Evolutionary conservation across 2,888 invertebrate species (phyloP).

Genomic region (Patella depressa): DNA sequence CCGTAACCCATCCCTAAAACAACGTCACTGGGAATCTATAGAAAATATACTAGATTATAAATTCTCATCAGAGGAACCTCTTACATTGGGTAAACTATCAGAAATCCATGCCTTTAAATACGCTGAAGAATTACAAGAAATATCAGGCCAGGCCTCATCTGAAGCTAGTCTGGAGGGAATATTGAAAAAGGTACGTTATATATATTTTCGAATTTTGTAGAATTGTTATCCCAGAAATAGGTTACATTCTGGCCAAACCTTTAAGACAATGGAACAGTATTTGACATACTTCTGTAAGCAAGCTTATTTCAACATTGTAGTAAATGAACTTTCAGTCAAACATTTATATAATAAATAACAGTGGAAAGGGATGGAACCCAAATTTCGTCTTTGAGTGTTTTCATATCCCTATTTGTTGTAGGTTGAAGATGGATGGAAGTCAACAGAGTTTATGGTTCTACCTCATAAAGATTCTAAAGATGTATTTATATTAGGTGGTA

Average conservation of each 20-base stretch:
- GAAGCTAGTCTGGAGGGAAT: constrained; percentile 86
- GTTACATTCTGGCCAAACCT: no score
- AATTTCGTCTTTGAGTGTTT: no score
- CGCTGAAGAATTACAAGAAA: constrained; percentile 83
- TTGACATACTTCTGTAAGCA: no score
- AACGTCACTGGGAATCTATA: constrained; percentile 88
- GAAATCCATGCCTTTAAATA: constrained; percentile 83
- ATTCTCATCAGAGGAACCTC: constrained; percentile 80
- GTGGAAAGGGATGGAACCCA: no score
- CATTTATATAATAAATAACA: no score
- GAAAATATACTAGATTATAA: constrained; percentile 79
- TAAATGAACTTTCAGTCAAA: no score
- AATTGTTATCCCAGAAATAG: no score
- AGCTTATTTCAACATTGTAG: no score
- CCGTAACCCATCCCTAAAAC: constrained; percentile 83
- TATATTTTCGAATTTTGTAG: no score
- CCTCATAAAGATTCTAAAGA: constrained; percentile 87
- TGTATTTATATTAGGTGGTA: constrained; percentile 85
- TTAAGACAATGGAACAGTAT: no score
- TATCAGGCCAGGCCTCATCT: constrained; percentile 89
- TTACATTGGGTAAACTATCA: constrained; percentile 81
- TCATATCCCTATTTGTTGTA: constrained; percentile 53
- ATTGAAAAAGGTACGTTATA: constrained; percentile 78
- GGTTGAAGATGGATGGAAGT: constrained; percentile 89
- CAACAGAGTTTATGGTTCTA: constrained; percentile 83